These are phyloP conservation scores for Gymnothorax javanicus DNA, from an alignment of 2,797 vertebrate species.

Conservation along the genomic window DNA sequence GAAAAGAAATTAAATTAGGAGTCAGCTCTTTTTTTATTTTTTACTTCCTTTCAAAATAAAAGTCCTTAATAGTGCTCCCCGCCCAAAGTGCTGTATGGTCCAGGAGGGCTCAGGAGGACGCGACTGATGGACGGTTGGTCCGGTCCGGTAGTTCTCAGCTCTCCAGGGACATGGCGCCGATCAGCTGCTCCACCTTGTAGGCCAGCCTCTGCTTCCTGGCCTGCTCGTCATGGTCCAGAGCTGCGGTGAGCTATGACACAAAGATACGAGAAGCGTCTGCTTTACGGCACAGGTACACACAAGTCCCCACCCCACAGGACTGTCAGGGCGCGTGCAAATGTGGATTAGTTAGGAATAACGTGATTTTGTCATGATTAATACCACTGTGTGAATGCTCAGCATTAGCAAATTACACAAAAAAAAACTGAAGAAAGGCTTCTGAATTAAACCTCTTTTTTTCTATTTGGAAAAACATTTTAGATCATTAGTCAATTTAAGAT, in stretches of 20 bases:
- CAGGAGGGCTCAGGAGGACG: conserved; percentile 47
- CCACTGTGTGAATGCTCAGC: too few species aligned
- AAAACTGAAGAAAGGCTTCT: background rate
- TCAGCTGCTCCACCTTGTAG: conserved; percentile 96
- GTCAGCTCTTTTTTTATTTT: background rate
- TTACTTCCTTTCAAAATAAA: conserved; percentile 8
- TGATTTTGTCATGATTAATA: background rate
- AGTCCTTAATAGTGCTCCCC: conserved; percentile 50
- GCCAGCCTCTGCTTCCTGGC: conserved; percentile 90
- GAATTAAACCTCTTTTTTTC: background rate
- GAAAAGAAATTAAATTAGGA: conserved; percentile 18
- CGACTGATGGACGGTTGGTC: conserved; percentile 41
- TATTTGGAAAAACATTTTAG: background rate
- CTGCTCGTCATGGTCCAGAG: conserved; percentile 93
- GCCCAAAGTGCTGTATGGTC: conserved; percentile 52
- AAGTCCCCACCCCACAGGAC: background rate
- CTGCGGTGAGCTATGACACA: conserved; percentile 81
- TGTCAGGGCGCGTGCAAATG: background rate
- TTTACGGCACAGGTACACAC: background rate
- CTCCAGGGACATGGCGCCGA: conserved; percentile 91
- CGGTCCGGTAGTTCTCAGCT: conserved; percentile 79
- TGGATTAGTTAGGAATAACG: background rate
- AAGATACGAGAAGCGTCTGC: background rate
- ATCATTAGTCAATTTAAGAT: background rate
- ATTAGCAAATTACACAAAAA: too few species aligned